phyloP scores from a whole-genome alignment of 1,140 invertebrate genomes.

The Pseudomyrmex dendroicus region DNA sequence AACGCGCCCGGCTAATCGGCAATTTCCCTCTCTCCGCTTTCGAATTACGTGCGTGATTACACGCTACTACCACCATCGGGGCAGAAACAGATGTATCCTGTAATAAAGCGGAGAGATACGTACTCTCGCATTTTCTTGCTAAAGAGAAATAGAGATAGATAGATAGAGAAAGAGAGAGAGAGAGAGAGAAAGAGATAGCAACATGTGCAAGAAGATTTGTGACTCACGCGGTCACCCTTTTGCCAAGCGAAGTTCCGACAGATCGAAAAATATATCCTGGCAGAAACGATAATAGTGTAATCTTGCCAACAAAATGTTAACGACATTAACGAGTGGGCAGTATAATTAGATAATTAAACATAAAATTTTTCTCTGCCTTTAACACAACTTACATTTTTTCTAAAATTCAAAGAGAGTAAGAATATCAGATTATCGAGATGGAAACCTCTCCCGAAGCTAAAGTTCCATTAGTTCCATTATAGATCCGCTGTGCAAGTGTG shows the following conservation, averaged over 20 bases:
- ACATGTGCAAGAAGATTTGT: slow-evolving; percentile 30
- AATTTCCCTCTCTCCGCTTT: slow-evolving; percentile 79
- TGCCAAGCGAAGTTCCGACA: slow-evolving; percentile 26
- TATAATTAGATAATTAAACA: background rate
- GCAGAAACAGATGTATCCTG: slow-evolving; percentile 80
- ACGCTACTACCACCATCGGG: slow-evolving; percentile 67
- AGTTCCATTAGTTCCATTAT: slow-evolving; percentile 7
- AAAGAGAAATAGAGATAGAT: background rate
- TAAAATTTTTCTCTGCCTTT: background rate
- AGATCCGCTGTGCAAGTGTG: background rate
- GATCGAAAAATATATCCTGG: slow-evolving; percentile 10
- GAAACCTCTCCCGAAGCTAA: background rate
- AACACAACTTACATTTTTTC: background rate
- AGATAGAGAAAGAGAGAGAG: no score
- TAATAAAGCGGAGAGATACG: slow-evolving; percentile 68
- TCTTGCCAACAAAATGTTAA: background rate
- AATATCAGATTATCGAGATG: slow-evolving; percentile 12
- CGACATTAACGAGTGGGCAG: slow-evolving; percentile 24
- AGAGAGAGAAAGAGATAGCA: background rate
- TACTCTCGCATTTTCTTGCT: slow-evolving; percentile 51
- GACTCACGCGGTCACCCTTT: slow-evolving; percentile 27
- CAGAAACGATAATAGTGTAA: background rate
- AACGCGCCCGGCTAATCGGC: slow-evolving; percentile 74
- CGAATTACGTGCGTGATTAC: slow-evolving; percentile 80
- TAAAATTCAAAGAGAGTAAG: background rate